A percentile compares a stretch with the other conserved stretches of the same genome.
phyloP scores from a whole-genome alignment of 2,113 vertebrate genomes.

The Lasiurus cinereus region DNA sequence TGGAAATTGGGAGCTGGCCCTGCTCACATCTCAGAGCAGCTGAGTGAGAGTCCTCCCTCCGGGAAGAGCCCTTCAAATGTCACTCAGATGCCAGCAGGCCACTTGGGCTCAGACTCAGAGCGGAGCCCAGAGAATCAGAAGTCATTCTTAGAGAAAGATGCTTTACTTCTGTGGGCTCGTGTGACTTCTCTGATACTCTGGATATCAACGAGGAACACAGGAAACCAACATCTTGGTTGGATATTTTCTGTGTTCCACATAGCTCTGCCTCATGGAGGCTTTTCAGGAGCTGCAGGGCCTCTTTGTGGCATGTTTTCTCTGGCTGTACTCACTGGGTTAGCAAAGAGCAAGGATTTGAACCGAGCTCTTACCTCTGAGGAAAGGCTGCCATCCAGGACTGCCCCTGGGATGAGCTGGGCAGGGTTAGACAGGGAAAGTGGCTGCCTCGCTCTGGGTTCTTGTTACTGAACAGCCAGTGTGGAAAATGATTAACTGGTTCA shows the following conservation, averaged over 20 bases:
- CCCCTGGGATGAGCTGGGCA: constrained; percentile 45
- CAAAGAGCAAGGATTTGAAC: neutral
- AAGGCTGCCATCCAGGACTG: constrained; percentile 14
- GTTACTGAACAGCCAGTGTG: constrained; percentile 56
- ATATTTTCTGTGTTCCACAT: neutral
- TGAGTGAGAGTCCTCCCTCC: too few species aligned
- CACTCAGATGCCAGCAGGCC: neutral
- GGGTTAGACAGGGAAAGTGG: constrained; percentile 49
- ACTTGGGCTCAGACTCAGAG: neutral
- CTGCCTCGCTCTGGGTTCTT: constrained; percentile 54
- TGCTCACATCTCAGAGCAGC: neutral
- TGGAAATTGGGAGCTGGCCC: neutral
- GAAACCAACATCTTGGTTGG: neutral
- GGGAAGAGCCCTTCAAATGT: neutral
- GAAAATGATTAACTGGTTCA: constrained; percentile 67
- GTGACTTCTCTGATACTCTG: neutral
- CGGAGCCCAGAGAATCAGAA: neutral
- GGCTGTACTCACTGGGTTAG: neutral
- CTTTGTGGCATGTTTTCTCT: neutral
- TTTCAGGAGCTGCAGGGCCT: neutral
- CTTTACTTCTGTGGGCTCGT: neutral
- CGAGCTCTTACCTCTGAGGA: neutral
- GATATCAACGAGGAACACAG: neutral
- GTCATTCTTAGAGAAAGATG: constrained; percentile 11
- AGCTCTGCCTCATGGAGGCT: neutral